phyloP scores from a whole-genome alignment of 2,797 vertebrate species.

The Melanotaenia nigrans region DNA sequence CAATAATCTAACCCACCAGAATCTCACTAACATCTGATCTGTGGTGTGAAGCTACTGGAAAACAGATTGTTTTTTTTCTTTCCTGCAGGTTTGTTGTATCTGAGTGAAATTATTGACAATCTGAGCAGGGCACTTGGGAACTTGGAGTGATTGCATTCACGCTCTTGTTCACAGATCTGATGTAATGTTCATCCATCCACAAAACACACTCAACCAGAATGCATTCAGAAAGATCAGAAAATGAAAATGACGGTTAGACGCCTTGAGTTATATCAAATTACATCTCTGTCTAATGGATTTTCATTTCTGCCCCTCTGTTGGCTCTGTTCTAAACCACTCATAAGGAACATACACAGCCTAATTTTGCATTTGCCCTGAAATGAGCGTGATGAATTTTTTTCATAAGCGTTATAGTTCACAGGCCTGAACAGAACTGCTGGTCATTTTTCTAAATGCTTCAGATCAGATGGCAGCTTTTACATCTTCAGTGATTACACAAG shows the following conservation, averaged over 20 bases:
- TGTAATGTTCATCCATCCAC: conserved; percentile 4
- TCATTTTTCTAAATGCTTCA: background rate
- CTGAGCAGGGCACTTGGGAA: conserved; percentile 3
- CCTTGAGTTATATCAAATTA: conserved; percentile 41
- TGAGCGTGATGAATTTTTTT: conserved; percentile 66
- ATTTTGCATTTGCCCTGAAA: conserved; percentile 43
- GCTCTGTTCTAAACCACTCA: conserved; percentile 13
- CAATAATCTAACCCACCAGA: conserved; percentile 3
- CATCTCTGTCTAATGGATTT: conserved; percentile 40
- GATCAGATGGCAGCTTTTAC: background rate
- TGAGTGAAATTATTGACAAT: conserved; percentile 25
- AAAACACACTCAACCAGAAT: conserved; percentile 13
- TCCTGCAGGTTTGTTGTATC: conserved; percentile 21
- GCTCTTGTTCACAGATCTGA: conserved; percentile 16
- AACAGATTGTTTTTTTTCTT: conserved; percentile 4
- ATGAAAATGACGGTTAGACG: conserved; percentile 13
- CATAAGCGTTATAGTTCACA: conserved; percentile 45
- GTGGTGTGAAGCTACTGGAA: background rate
- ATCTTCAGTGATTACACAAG: background rate
- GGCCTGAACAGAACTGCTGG: conserved; percentile 13
- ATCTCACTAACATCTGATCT: conserved; percentile 17
- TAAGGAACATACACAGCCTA: conserved; percentile 25
- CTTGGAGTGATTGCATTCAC: conserved; percentile 17
- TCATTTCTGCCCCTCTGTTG: conserved; percentile 12
- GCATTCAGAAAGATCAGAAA: background rate